Conservation (phyloP, 2,797 vertebrate genomes). For the Anabas testudineus region DNA sequence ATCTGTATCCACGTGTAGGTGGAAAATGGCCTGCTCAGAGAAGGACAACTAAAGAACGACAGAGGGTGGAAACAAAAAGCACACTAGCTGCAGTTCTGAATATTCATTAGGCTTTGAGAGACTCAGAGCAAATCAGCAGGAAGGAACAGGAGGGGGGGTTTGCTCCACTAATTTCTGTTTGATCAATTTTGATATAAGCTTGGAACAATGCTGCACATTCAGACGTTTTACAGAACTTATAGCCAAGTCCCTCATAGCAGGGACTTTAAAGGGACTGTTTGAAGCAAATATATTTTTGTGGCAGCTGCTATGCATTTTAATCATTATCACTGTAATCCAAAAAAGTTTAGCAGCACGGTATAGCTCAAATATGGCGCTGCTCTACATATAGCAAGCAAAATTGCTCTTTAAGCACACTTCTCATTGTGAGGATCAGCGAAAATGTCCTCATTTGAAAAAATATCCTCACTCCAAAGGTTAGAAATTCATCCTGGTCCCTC, state of each 20-base stretch:
- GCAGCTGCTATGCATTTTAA: slow-evolving; percentile 40
- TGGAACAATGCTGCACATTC: slow-evolving; percentile 29
- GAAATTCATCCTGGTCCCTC: no score
- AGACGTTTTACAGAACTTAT: slow-evolving; percentile 7
- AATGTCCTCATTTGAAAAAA: no score
- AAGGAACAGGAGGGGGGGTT: slow-evolving; percentile 34
- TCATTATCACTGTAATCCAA: slow-evolving; percentile 27
- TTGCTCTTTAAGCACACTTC: no score
- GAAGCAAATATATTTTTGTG: slow-evolving; percentile 15
- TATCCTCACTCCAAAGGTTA: no score
- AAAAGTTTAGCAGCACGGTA: slow-evolving; percentile 17
- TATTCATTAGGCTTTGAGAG: slow-evolving; percentile 65
- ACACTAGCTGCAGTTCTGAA: slow-evolving; percentile 65
- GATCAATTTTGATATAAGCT: slow-evolving; percentile 39
- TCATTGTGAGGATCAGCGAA: no score
- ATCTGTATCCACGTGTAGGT: slow-evolving; percentile 66
- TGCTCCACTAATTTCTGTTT: slow-evolving; percentile 41
- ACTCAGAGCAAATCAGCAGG: slow-evolving; percentile 51
- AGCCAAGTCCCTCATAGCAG: slow-evolving; percentile 12
- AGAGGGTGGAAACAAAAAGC: slow-evolving; percentile 70
- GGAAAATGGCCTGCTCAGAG: slow-evolving; percentile 71
- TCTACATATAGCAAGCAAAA: no score
- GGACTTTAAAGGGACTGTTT: slow-evolving; percentile 8
- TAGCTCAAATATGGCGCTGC: no score
- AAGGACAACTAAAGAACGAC: slow-evolving; percentile 68